These are phyloP conservation scores for Idaea dimidiata DNA, from an alignment of 2,888 invertebrate species.

Conservation along the genomic window DNA sequence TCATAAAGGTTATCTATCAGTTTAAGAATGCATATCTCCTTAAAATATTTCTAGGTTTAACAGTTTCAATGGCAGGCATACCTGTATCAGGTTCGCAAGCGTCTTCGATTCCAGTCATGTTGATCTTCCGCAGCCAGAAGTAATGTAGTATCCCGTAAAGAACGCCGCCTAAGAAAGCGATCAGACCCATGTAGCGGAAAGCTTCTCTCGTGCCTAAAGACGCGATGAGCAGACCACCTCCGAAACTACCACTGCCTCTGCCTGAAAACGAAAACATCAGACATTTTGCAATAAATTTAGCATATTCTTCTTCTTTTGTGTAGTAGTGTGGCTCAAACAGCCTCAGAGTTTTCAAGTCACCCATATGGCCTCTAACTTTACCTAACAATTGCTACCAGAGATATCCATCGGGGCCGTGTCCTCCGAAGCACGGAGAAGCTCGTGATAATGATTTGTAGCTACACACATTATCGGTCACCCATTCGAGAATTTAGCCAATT, in stretches of 20 bases:
- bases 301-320: too few species aligned
- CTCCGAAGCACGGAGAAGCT: too few species aligned
- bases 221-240: constrained; percentile 88
- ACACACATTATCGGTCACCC: too few species aligned
- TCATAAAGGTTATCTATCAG: too few species aligned
- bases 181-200: constrained; percentile 89
- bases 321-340: too few species aligned
- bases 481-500: too few species aligned
- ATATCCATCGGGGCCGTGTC: too few species aligned
- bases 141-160: constrained; percentile 86
- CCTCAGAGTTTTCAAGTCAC: too few species aligned
- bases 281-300: too few species aligned
- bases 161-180: constrained; percentile 86
- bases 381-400: too few species aligned
- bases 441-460: too few species aligned
- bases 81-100: constrained; percentile 69
- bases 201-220: constrained; percentile 88
- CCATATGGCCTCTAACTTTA: too few species aligned
- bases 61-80: constrained; percentile 25
- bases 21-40: neutral
- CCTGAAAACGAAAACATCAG: constrained; percentile 60
- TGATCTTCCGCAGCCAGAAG: constrained; percentile 85
- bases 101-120: constrained; percentile 63
- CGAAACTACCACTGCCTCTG: constrained; percentile 90
- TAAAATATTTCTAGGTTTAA: neutral